These are phyloP conservation scores for Ptychobarbus kaznakovi DNA, from an alignment of 2,797 vertebrate genomes.

Conservation along the genomic window DNA sequence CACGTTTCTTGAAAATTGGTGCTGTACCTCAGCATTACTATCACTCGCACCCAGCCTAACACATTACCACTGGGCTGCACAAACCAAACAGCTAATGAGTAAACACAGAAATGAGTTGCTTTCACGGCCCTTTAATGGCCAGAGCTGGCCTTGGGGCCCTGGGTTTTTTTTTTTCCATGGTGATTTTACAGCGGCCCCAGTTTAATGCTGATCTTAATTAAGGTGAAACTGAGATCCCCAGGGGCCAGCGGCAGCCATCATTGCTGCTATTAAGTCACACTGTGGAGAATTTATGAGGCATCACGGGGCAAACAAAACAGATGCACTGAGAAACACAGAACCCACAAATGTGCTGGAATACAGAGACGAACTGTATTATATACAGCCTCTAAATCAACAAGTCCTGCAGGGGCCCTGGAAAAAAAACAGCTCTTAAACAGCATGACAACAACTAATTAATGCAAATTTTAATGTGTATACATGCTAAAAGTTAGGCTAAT, in stretches of 20 bases:
- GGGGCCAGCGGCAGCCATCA: slow-evolving; percentile 52
- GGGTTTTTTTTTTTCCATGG: slow-evolving; percentile 46
- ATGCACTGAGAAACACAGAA: slow-evolving; percentile 13
- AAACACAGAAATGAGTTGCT: slow-evolving; percentile 59
- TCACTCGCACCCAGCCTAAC: slow-evolving; percentile 53
- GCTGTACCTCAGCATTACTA: slow-evolving; percentile 35
- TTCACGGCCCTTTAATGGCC: slow-evolving; percentile 66
- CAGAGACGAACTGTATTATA: not conserved
- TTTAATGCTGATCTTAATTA: slow-evolving; percentile 72
- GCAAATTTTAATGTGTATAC: not conserved
- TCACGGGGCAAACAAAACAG: slow-evolving; percentile 45
- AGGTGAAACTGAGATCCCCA: slow-evolving; percentile 60
- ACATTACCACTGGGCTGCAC: slow-evolving; percentile 61
- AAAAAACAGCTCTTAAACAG: not conserved
- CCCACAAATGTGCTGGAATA: not conserved
- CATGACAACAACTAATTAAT: not conserved
- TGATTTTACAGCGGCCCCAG: slow-evolving; percentile 57
- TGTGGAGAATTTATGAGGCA: slow-evolving; percentile 44
- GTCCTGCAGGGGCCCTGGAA: not conserved
- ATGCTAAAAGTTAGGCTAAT: not conserved
- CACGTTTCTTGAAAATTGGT: slow-evolving; percentile 58
- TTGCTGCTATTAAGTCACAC: slow-evolving; percentile 52
- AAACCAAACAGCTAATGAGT: slow-evolving; percentile 70
- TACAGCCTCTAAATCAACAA: slow-evolving; percentile 5
- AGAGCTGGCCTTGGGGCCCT: slow-evolving; percentile 59